Conservation (phyloP, 2,113 vertebrate genomes). For the Eurypyga helias region DNA sequence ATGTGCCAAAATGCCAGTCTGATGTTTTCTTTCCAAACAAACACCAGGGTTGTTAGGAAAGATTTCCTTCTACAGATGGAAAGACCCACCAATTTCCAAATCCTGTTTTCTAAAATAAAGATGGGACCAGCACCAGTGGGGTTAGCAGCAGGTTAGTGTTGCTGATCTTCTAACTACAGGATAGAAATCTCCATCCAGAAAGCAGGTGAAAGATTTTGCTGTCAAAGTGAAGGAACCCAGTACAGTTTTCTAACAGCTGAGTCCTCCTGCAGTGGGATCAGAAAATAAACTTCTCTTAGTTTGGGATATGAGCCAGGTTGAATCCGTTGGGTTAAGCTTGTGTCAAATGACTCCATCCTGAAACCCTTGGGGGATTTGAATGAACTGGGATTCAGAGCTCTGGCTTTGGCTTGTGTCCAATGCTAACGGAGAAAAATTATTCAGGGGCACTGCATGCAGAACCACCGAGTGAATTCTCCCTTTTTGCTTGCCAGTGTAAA, state of each 20-base stretch:
- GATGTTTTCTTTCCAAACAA: constrained; percentile 19
- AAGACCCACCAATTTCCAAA: not conserved
- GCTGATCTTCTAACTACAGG: not conserved
- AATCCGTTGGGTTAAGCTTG: not conserved
- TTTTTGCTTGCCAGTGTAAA: constrained; percentile 13
- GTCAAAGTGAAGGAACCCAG: not conserved
- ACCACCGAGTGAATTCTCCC: constrained; percentile 20
- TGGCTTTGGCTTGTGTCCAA: constrained; percentile 8
- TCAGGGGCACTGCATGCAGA: not conserved
- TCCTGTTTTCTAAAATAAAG: not conserved
- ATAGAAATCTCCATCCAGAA: not conserved
- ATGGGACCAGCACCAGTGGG: not conserved
- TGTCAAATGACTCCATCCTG: not conserved
- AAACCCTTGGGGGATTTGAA: not conserved
- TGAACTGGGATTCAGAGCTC: constrained; percentile 23
- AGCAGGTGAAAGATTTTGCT: constrained; percentile 14
- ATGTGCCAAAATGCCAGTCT: constrained; percentile 33
- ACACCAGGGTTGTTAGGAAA: not conserved
- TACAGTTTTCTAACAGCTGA: not conserved
- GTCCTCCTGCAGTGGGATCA: not conserved
- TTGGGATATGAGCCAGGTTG: not conserved
- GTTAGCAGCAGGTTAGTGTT: not conserved
- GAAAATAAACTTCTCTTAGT: not conserved
- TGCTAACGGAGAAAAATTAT: not conserved
- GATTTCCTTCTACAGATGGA: not conserved